Conservation (phyloP, 2,888 invertebrate species). For the Rotaria magnacalcarata region DNA sequence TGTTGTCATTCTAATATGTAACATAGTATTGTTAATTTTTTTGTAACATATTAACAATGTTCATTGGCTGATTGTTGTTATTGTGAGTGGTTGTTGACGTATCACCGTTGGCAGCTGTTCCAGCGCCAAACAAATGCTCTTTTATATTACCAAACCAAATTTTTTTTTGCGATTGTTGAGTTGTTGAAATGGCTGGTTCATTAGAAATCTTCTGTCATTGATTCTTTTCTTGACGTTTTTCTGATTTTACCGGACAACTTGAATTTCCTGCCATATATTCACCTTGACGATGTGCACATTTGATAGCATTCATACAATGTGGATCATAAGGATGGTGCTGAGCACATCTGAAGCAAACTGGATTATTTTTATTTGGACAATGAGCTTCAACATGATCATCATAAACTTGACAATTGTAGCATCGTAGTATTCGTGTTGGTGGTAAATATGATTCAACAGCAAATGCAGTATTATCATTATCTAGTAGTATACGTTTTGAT, state of each 20-base stretch:
- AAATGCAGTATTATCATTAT: neutral
- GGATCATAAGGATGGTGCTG: neutral
- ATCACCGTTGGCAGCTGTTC: too few species aligned
- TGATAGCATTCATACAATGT: too few species aligned
- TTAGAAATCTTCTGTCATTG: neutral
- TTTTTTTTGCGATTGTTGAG: too few species aligned
- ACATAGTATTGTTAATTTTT: too few species aligned
- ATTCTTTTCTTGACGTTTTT: neutral
- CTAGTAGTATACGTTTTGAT: neutral
- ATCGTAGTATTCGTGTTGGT: neutral
- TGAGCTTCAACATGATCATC: neutral
- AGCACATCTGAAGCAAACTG: neutral
- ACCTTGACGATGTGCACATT: too few species aligned
- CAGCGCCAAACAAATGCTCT: too few species aligned
- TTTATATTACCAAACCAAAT: too few species aligned
- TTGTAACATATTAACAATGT: too few species aligned
- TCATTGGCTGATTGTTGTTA: too few species aligned
- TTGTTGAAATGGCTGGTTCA: too few species aligned
- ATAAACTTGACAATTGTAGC: neutral
- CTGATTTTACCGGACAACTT: neutral
- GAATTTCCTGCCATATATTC: neutral
- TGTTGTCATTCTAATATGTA: too few species aligned
- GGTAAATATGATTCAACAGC: neutral
- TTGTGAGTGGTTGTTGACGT: too few species aligned
- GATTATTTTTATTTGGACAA: neutral